Evolutionary conservation across 2,113 vertebrate species (phyloP).

Genomic region (Hyperopisus bebe): DNA sequence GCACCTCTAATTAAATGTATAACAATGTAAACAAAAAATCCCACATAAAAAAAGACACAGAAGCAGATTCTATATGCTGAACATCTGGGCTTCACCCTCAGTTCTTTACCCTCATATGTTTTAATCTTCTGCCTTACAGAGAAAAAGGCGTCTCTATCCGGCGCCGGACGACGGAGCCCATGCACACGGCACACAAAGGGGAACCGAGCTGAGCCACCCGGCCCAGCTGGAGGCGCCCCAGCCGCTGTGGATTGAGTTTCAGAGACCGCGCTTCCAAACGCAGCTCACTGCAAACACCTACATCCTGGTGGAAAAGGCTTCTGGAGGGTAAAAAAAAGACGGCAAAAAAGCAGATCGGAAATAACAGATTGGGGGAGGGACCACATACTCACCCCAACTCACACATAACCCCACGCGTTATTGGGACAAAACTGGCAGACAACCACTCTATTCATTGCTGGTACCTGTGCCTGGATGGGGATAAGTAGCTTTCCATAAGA

Average conservation of each 20-base stretch:
- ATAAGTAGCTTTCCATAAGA: conserved; percentile 73
- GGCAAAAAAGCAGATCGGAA: conserved; percentile 37
- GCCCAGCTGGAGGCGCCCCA: conserved; percentile 49
- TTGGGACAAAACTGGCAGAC: conserved; percentile 69
- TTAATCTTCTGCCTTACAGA: conserved; percentile 59
- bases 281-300: conserved; percentile 48
- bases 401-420: conserved; percentile 64
- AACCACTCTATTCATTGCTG: conserved; percentile 75
- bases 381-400: conserved; percentile 60
- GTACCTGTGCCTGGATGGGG: conserved; percentile 64
- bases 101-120: conserved; percentile 49
- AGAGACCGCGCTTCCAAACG: conserved; percentile 39
- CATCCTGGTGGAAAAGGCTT: conserved; percentile 41
- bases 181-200: conserved; percentile 50
- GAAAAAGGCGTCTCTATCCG: conserved; percentile 48
- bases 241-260: conserved; percentile 58
- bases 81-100: conserved; percentile 34
- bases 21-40: background rate
- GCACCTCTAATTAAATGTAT: background rate
- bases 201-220: conserved; percentile 10
- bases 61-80: conserved; percentile 22
- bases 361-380: conserved; percentile 47
- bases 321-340: conserved; percentile 51
- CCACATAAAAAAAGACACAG: conserved; percentile 21
- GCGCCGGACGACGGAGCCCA: conserved; percentile 50